A percentile compares a stretch with the other conserved stretches of the same genome.
phyloP scores from a whole-genome alignment of 2,113 vertebrate genomes.

The Rattus rattus region DNA sequence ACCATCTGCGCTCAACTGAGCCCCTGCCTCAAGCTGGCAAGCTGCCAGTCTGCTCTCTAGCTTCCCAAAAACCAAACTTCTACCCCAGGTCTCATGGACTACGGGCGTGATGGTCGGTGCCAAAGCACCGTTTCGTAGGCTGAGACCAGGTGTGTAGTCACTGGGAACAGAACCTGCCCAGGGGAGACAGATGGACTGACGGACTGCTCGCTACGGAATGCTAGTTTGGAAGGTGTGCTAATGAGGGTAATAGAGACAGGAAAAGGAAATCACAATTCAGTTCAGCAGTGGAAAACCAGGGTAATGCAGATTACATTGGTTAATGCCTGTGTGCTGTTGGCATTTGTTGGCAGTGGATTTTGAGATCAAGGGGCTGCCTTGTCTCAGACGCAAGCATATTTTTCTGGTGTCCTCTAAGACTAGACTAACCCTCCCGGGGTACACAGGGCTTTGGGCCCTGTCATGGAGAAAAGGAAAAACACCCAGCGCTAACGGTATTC shows the following conservation, averaged over 20 bases:
- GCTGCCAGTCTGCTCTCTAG: background rate
- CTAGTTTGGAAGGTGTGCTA: no score
- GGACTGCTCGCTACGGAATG: background rate
- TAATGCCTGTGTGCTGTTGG: background rate
- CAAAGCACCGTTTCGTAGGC: background rate
- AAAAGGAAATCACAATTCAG: background rate
- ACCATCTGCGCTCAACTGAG: background rate
- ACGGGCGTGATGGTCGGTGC: background rate
- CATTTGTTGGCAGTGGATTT: background rate
- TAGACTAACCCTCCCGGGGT: no score
- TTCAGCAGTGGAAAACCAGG: background rate
- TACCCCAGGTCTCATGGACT: background rate
- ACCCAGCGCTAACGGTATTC: no score
- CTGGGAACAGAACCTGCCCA: background rate
- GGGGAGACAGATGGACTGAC: background rate
- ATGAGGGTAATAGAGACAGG: background rate
- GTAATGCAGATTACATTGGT: background rate
- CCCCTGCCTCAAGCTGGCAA: background rate
- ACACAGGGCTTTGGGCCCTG: background rate
- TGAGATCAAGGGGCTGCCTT: background rate
- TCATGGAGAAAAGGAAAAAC: background rate
- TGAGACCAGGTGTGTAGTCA: no score
- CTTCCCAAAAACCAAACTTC: background rate
- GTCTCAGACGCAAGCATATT: background rate
- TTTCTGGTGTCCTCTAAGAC: background rate